Percentiles rank a stretch among this genome's conserved stretches.
Conservation (phyloP, 2,888 invertebrate species). For the Lycocerus yunnanus region DNA sequence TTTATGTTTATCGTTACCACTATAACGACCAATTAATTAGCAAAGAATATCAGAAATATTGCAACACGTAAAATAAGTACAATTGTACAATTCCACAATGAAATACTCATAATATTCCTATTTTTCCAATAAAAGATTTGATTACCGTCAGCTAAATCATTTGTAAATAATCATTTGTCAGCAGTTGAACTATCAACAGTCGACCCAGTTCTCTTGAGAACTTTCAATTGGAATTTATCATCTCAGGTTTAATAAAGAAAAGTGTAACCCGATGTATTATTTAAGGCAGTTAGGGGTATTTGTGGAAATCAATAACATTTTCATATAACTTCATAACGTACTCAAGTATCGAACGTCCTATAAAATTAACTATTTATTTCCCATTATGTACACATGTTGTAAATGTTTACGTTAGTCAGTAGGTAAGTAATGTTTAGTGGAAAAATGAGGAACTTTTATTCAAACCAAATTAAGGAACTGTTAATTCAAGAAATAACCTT, state of each 20-base stretch:
- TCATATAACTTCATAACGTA: background rate
- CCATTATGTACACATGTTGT: background rate
- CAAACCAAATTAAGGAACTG: too few species aligned
- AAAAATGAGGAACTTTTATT: too few species aligned
- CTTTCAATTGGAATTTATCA: background rate
- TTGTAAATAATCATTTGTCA: too few species aligned
- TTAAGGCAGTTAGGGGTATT: background rate
- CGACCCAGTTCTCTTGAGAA: background rate
- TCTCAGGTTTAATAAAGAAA: background rate
- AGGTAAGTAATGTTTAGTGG: too few species aligned
- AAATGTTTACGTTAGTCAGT: too few species aligned
- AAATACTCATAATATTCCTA: background rate
- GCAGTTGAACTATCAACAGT: background rate
- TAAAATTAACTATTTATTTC: background rate
- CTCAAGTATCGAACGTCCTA: background rate
- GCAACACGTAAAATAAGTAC: too few species aligned
- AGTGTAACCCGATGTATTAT: background rate
- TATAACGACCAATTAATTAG: too few species aligned
- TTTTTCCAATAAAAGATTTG: background rate
- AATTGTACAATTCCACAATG: background rate
- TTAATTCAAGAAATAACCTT: too few species aligned
- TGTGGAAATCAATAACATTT: background rate
- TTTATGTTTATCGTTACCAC: too few species aligned
- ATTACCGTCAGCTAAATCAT: background rate
- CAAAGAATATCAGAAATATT: too few species aligned